Conservation (phyloP, 1,140 invertebrate species). For the Drosophila tristis region DNA sequence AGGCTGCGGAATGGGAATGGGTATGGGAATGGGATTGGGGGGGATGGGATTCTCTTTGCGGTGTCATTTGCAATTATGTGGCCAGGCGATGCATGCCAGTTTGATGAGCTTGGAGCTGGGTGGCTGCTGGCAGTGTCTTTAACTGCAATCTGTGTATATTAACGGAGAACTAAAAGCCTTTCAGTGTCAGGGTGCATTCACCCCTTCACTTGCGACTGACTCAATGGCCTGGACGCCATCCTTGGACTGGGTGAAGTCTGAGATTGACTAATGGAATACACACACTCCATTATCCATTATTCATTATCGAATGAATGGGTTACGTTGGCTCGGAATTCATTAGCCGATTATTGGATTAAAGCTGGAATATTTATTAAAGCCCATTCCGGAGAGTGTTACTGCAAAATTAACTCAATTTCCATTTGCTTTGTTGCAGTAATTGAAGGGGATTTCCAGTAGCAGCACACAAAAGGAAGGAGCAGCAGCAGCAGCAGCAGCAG, state of each 20-base stretch:
- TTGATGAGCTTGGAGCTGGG: conserved; percentile 29
- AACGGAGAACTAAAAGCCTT: conserved; percentile 24
- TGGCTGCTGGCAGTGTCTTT: conserved; percentile 1
- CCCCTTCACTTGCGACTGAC: too few species aligned
- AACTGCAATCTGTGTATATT: conserved; percentile 34
- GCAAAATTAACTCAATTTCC: conserved; percentile 48
- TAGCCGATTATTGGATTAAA: conserved; percentile 30
- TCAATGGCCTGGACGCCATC: too few species aligned
- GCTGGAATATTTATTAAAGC: conserved; percentile 43
- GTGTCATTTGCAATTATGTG: conserved; percentile 67
- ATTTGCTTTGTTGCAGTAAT: conserved; percentile 38
- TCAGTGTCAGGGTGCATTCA: not conserved
- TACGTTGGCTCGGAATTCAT: conserved; percentile 18
- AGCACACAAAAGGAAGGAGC: too few species aligned
- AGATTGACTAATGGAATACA: conserved; percentile 6
- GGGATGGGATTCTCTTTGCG: conserved; percentile 41
- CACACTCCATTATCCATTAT: conserved; percentile 4
- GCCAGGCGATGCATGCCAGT: conserved; percentile 50
- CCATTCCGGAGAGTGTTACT: conserved; percentile 34
- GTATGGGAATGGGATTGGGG: not conserved
- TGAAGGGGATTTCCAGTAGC: conserved; percentile 30
- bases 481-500: too few species aligned
- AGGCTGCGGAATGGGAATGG: not conserved
- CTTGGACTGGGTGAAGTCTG: too few species aligned
- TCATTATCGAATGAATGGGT: not conserved